Evolutionary conservation across 1,140 invertebrate genomes (phyloP), one percentile per base, ranked within the genome.

Genomic region (Delia radicum): DNA sequence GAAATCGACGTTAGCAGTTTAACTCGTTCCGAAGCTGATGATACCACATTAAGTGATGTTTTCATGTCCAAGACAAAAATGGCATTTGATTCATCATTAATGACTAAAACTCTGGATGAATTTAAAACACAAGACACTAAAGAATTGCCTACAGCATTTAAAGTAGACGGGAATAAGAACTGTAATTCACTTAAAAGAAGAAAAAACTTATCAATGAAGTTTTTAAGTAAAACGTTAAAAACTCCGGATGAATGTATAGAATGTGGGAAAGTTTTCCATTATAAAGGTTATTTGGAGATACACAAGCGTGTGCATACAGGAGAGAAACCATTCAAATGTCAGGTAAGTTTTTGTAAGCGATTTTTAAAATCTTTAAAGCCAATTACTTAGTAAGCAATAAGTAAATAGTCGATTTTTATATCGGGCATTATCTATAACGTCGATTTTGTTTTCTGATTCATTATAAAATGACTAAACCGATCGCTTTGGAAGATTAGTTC

Each of bases 1-100:
- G 77, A 73, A 62, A 77, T 77, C 15, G 77, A 77, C 74, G 77
- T 77, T 24, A 77, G 77, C 15, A 77, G 74, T 55, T 29, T 77
- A 13, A 77, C 77, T 13, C 55, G 77, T 10, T 77, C 77, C 1
- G 77, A 77, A 15, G 77, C 77, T 1, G 69, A 71, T 65, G 76
- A 75, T 6, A 62, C 73, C 29, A 72, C 76, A 42, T 26, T 77
- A 5, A 73, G 62, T 29, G 77, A 77, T n/a, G 72, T 75, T 10
- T 62, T 74, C 21, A 28, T 46, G 18, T 29, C 3, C 15, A 73
- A 67, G 29, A 31, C 67, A 13, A 69, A 27, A 31, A 6, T 74
- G n/a, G 18, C 27, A 61, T 28, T 74, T 73, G 24, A 3, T 48
- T 28, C 71, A 1, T n/a, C 27, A 1, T 48, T 55, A 42, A 2